Evolutionary conservation across 2,888 invertebrate species (phyloP).

Genomic region (Spatulosminthurus flaviceps): DNA sequence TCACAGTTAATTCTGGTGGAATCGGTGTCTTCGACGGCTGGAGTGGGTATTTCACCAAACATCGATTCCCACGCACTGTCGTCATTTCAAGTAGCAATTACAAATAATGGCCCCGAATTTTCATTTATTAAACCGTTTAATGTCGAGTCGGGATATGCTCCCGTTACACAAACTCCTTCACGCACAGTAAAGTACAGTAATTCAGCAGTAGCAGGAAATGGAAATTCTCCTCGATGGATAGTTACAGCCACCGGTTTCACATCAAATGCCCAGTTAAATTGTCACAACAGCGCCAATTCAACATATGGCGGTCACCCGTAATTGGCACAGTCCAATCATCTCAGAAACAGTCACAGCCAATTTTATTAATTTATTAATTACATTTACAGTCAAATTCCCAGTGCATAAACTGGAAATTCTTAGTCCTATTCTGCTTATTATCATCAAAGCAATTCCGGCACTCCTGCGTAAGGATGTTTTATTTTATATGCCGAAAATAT

Average conservation of each 20-base stretch:
- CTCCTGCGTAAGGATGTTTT: constrained; percentile 25
- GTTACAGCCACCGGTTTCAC: constrained; percentile 30
- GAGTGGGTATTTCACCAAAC: constrained; percentile 49
- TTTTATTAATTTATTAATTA: no score
- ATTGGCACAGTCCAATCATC: constrained; percentile 54
- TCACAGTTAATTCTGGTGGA: constrained; percentile 49
- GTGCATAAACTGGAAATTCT: constrained; percentile 47
- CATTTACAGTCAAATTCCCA: constrained; percentile 49
- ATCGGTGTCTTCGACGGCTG: constrained; percentile 28
- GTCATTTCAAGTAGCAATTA: constrained; percentile 36
- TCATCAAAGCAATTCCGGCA: constrained; percentile 49
- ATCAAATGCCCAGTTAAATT: constrained; percentile 31
- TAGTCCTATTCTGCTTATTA: constrained; percentile 56
- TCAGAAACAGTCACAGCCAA: constrained; percentile 53
- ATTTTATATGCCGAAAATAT: neutral
- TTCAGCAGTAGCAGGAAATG: constrained; percentile 38
- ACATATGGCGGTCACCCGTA: constrained; percentile 57
- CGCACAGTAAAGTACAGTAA: constrained; percentile 45
- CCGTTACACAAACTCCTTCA: constrained; percentile 47
- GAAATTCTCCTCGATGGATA: constrained; percentile 19
- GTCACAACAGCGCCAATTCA: constrained; percentile 54
- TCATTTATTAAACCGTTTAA: constrained; percentile 53
- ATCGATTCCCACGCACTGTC: constrained; percentile 43
- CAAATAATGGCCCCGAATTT: constrained; percentile 46
- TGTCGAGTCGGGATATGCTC: constrained; percentile 61